A percentile compares a stretch with the other conserved stretches of the same genome.
phyloP scores from a whole-genome alignment of 1,140 invertebrate genomes.

The Drosophila grimshawi region DNA sequence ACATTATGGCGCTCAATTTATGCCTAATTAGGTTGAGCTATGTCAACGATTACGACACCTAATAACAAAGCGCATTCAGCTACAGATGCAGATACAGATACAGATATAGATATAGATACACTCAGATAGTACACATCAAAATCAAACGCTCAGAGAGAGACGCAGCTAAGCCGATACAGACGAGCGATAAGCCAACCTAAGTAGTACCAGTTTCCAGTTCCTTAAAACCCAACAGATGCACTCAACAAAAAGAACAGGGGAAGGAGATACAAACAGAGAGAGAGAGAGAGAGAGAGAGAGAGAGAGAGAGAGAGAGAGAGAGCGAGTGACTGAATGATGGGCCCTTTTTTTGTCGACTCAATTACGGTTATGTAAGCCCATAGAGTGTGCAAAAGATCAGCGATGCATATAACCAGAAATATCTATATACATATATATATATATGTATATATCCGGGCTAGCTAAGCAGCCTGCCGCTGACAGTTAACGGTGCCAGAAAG shows the following conservation, averaged over 20 bases:
- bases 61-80: constrained; percentile 52
- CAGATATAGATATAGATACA: constrained; percentile 25
- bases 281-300: constrained; percentile 6
- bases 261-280: no score
- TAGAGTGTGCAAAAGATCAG: constrained; percentile 60
- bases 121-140: constrained; percentile 30
- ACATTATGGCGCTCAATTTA: constrained; percentile 76
- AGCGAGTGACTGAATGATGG: constrained; percentile 9
- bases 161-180: constrained; percentile 64
- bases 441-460: constrained; percentile 45
- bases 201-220: constrained; percentile 24
- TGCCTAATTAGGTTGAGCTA: constrained; percentile 78
- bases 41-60: constrained; percentile 79
- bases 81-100: constrained; percentile 46
- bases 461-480: constrained; percentile 60
- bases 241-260: constrained; percentile 23
- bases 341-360: constrained; percentile 45
- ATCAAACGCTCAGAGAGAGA: constrained; percentile 38
- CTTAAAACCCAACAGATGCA: constrained; percentile 72
- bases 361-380: constrained; percentile 71
- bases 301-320: constrained; percentile 14
- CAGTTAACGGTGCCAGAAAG: constrained; percentile 62
- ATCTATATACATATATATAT: constrained; percentile 30
- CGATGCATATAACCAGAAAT: constrained; percentile 68
- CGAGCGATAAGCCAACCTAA: constrained; percentile 46